phyloP scores from a whole-genome alignment of 2,797 vertebrate genomes.

The Acropternis orthonyx region DNA sequence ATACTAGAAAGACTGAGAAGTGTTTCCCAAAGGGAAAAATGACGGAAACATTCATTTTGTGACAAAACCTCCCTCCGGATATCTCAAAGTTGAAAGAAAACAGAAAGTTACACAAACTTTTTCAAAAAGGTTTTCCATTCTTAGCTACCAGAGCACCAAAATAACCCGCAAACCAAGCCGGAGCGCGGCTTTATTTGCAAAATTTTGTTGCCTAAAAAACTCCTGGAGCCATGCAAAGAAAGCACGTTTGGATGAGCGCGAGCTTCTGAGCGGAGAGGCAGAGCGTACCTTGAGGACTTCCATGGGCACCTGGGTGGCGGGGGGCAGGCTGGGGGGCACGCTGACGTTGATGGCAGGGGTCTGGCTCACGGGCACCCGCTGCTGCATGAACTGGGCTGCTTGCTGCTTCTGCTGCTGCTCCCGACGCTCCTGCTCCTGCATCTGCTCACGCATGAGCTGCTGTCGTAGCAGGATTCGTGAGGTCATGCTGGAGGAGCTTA shows the following conservation, averaged over 20 bases:
- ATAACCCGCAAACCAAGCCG: background rate
- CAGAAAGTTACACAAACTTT: background rate
- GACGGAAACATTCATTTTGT: background rate
- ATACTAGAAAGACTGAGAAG: background rate
- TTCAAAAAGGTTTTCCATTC: background rate
- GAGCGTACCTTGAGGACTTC: slow-evolving; percentile 88
- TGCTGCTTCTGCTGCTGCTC: slow-evolving; percentile 89
- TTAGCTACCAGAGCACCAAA: background rate
- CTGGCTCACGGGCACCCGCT: slow-evolving; percentile 82
- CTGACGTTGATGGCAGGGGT: slow-evolving; percentile 85
- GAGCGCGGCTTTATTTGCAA: rapidly evolving
- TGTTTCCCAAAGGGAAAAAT: background rate
- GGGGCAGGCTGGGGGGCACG: slow-evolving; percentile 76
- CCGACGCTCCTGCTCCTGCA: slow-evolving; percentile 85
- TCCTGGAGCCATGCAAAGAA: rapidly evolving
- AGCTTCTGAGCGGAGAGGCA: background rate
- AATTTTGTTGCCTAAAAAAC: rapidly evolving
- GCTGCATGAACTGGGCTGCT: slow-evolving; percentile 87
- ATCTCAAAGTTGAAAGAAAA: background rate
- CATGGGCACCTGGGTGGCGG: slow-evolving; percentile 84
- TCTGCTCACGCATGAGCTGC: slow-evolving; percentile 83
- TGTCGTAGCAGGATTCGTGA: slow-evolving; percentile 83
- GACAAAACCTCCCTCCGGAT: background rate
- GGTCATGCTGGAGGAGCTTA: slow-evolving; percentile 82
- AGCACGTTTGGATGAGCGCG: background rate